Evolutionary conservation across 2,888 invertebrate genomes (phyloP), one percentile per base, ranked within the genome.

Genomic region (Capitulum mitella): DNA sequence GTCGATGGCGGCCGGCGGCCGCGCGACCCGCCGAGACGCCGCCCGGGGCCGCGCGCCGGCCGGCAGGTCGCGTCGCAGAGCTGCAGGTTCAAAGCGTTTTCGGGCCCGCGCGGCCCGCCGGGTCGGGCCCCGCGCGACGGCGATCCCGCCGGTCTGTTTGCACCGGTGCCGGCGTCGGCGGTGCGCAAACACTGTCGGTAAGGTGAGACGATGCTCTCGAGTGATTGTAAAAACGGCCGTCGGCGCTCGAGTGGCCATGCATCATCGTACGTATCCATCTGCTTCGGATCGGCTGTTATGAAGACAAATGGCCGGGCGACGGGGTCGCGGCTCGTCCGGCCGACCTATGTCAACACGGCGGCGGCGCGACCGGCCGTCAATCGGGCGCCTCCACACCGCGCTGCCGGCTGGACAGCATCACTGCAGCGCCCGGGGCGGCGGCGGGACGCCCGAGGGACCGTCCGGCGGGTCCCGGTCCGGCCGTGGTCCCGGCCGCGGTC

Each of bases 241-340:
- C 61, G 16, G 19, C 5, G 0, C 12, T 32, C 61, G 3, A 70
- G 22, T 19, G 70, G 26, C 70, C 26, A 70, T 70, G 70, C 70
- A 22, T 70, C 70, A 70, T 70, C 70, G 16, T 40, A 3, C 70
- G 40, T 70, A 70, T 37, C 70, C 70, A 70, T 70, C 70, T 40
- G 70, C 37, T 22, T 22, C 22, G 37, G 70, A 37, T 26, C 70
- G 70, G 22, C 40, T 26, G 37, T 40, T 70, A 70, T 70, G 37
- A 70, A 70, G 70, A 70, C 70, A 70, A 70, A 70, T 19, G 70
- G 40, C 10, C 70, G 26, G 34, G 16, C 61, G 32, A n/a, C n/a
- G 58, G n/a, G 6, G 58, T n/a, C n/a, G n/a, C 58, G n/a, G 16
- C 19, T 12, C 1, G 26, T 26, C 10, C 19, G 26, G 70, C 37